Conservation (phyloP, 1,140 invertebrate species). For the Druon quercuslanigerum region DNA sequence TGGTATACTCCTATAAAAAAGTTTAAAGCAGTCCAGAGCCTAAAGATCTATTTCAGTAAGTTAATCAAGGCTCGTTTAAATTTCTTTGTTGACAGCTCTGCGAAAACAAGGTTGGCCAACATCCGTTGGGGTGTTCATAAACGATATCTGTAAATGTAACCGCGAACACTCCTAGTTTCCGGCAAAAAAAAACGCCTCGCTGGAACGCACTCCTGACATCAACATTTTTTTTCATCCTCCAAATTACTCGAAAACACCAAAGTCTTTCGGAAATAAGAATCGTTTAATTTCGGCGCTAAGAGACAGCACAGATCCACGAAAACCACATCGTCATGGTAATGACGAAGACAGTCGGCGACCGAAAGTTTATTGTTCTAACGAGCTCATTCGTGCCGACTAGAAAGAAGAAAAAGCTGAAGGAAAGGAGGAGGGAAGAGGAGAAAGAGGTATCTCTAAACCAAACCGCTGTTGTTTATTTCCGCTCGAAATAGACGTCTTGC, state of each 20-base stretch:
- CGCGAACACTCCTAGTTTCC: conserved; percentile 4
- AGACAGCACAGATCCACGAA: neutral
- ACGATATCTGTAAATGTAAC: conserved; percentile 23
- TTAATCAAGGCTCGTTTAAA: conserved; percentile 29
- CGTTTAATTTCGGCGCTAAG: conserved; percentile 6
- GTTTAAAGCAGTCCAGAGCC: neutral
- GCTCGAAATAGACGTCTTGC: conserved; percentile 58
- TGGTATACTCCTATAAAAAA: neutral
- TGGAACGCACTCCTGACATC: neutral
- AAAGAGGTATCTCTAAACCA: conserved; percentile 2
- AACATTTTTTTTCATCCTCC: neutral
- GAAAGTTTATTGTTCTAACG: conserved; percentile 58
- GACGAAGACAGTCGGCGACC: conserved; percentile 32
- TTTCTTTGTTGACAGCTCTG: conserved; percentile 3
- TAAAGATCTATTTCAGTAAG: conserved; percentile 18
- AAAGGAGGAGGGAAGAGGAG: conserved; percentile 12
- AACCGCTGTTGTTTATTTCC: conserved; percentile 49
- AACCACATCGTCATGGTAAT: conserved; percentile 23
- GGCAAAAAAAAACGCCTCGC: neutral
- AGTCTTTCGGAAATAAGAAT: neutral
- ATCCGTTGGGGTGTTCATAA: conserved; percentile 20
- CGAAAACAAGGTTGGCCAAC: conserved; percentile 25
- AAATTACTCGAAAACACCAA: neutral
- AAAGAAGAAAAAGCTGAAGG: conserved; percentile 32
- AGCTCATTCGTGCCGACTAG: conserved; percentile 50